Percentiles rank a stretch among this genome's conserved stretches.
phyloP scores from a whole-genome alignment of 2,888 invertebrate genomes.

The Metallyticus violacea region DNA sequence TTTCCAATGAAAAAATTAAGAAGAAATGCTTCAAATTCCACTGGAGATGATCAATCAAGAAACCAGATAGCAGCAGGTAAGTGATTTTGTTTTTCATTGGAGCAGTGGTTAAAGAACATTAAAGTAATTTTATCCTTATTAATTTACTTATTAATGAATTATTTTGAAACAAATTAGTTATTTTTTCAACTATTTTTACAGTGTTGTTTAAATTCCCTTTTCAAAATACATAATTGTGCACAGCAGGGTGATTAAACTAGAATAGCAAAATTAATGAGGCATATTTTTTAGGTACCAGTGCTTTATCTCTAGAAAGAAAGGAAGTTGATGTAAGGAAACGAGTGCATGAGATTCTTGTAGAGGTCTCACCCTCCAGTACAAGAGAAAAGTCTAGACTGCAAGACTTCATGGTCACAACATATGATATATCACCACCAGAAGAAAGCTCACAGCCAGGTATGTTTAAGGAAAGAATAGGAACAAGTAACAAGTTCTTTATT shows the following conservation, averaged over 20 bases:
- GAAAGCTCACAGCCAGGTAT: constrained; percentile 24
- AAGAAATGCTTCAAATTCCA: no score
- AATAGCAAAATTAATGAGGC: not conserved
- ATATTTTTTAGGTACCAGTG: not conserved
- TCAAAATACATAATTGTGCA: not conserved
- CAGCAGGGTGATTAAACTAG: not conserved
- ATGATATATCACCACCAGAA: constrained; percentile 34
- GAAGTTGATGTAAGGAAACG: constrained; percentile 24
- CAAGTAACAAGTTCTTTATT: no score
- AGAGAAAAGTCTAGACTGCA: constrained; percentile 32
- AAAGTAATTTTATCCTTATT: no score
- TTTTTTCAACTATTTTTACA: no score
- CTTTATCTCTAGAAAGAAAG: not conserved
- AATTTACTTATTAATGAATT: no score
- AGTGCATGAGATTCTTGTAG: constrained; percentile 30
- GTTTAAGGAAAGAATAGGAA: no score
- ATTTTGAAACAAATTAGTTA: no score
- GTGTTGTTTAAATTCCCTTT: not conserved
- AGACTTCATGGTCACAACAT: constrained; percentile 36
- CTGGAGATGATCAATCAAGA: not conserved
- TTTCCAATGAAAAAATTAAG: not conserved
- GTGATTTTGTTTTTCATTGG: no score
- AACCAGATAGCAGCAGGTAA: not conserved
- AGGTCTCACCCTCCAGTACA: constrained; percentile 12
- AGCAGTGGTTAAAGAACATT: no score